phyloP scores from a whole-genome alignment of 2,888 invertebrate genomes.

The Drosophila anceps region DNA sequence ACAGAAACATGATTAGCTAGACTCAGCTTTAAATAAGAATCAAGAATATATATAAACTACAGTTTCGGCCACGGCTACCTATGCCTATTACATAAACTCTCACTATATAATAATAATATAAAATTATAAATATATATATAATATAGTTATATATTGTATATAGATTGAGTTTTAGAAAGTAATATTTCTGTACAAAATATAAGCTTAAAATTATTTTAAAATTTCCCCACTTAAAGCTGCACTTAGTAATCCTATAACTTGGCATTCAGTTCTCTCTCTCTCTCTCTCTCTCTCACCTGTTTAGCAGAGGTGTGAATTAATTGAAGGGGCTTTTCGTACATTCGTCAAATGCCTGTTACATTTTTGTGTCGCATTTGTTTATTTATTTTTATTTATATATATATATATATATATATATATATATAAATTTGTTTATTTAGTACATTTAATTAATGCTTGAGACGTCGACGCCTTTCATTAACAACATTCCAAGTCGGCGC shows the following conservation, averaged over 20 bases:
- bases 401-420: no score
- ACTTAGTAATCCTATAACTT: background rate
- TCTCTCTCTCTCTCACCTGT: background rate
- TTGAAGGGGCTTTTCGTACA: conserved; percentile 14
- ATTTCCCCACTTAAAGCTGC: background rate
- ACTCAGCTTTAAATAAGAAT: no score
- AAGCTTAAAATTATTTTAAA: background rate
- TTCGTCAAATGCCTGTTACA: conserved; percentile 6
- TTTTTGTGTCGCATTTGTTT: conserved; percentile 6
- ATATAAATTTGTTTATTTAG: conserved; percentile 63
- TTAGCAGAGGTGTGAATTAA: conserved; percentile 34
- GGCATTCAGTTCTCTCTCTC: background rate
- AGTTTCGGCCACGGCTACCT: no score
- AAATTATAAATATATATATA: no score
- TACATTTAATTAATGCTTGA: conserved; percentile 68
- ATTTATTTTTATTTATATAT: no score
- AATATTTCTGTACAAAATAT: background rate
- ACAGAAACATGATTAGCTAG: no score
- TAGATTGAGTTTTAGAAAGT: no score
- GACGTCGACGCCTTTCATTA: conserved; percentile 61
- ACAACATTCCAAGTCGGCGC: conserved; percentile 71
- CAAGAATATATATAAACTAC: no score
- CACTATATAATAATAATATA: no score
- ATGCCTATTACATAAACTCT: no score
- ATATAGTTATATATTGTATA: no score